Conservation (phyloP, 2,888 invertebrate species). For the Coenonympha arcania region DNA sequence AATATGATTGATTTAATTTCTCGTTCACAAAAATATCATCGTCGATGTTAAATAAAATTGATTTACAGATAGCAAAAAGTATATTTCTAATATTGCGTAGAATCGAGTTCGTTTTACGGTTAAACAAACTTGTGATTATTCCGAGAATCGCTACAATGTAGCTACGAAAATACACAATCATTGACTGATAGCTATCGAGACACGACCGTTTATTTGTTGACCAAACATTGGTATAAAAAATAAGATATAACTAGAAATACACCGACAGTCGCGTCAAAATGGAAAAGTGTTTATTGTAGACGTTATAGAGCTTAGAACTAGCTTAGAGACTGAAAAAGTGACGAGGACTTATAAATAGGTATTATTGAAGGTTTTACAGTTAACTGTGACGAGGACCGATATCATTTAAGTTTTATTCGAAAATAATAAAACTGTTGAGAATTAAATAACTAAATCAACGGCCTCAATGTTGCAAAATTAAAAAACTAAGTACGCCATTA, state of each 20-base stretch:
- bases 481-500: not conserved
- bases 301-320: no score
- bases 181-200: conserved; percentile 1
- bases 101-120: conserved; percentile 6
- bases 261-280: not conserved
- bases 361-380: no score
- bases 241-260: not conserved
- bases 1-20: not conserved
- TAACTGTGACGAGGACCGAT: no score
- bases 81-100: conserved; percentile 2
- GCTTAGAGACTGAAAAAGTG: no score
- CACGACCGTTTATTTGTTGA: not conserved
- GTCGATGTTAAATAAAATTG: not conserved
- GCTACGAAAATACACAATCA: conserved; percentile 8
- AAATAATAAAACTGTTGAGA: no score
- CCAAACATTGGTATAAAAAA: conserved; percentile 3
- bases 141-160: conserved; percentile 9
- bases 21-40: not conserved
- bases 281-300: no score
- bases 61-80: conserved; percentile 6
- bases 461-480: not conserved
- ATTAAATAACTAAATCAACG: no score
- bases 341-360: no score
- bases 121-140: conserved; percentile 8
- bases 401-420: no score